A percentile compares a stretch with the other conserved stretches of the same genome.
phyloP scores from a whole-genome alignment of 2,797 vertebrate species.

The Atherinosoma microstoma region DNA sequence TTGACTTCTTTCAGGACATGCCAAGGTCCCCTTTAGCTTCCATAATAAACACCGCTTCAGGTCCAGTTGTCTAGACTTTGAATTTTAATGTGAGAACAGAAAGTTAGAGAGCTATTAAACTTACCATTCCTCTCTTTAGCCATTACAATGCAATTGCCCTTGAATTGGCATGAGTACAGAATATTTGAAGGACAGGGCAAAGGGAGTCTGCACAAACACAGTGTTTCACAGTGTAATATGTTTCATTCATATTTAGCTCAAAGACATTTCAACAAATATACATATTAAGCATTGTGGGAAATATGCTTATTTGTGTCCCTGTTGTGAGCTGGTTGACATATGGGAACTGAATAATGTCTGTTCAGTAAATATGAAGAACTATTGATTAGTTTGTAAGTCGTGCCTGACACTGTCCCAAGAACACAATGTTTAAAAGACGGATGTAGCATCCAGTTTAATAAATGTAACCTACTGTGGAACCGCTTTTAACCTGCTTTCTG shows the following conservation, averaged over 20 bases:
- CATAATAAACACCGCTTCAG: constrained; percentile 48
- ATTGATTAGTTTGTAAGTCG: not conserved
- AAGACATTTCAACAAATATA: not conserved
- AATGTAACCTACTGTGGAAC: not conserved
- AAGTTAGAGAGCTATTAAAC: constrained; percentile 42
- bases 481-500: not conserved
- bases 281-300: not conserved
- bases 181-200: constrained; percentile 18
- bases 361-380: not conserved
- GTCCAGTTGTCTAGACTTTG: constrained; percentile 63
- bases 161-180: constrained; percentile 16
- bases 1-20: constrained; percentile 44
- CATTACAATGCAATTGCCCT: constrained; percentile 30
- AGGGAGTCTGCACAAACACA: not conserved
- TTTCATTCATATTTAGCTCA: not conserved
- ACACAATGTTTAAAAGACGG: not conserved
- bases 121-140: constrained; percentile 39
- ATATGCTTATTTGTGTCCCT: not conserved
- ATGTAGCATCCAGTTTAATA: not conserved
- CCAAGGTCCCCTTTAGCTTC: constrained; percentile 57
- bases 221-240: not conserved
- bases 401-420: not conserved
- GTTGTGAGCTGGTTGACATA: not conserved
- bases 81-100: constrained; percentile 50
- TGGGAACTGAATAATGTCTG: not conserved